Base-by-base conservation (phyloP, 2,113 vertebrate species). In the Megaleporinus macrocephalus region DNA sequence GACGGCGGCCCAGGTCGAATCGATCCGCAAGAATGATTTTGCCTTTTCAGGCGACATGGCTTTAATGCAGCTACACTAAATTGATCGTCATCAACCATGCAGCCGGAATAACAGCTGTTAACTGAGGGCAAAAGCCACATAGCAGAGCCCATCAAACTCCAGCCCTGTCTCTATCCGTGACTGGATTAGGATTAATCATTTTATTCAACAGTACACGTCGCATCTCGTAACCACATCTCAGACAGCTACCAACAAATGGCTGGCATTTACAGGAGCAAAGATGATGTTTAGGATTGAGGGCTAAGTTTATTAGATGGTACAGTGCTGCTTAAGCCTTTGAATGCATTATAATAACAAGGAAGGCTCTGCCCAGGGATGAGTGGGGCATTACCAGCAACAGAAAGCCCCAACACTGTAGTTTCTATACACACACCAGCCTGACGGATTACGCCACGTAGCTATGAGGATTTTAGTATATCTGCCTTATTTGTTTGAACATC, bases 11-110 rank as follows among this genome's bases (percentile, higher is more conserved):
- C 33, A 49, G 71, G 55, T 76, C 70, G 22, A 79, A 85, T 83
- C 76, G 27, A 85, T 85, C 76, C 66, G 72, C 55, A 70, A 33
- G 29, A 85, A 73, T 78, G 61, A 81, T 85, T 81, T 78, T n/a
- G 36, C 24, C 74, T 74, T 85, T 81, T 78, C 27, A 62, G 16
- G 61, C 47, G 22, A 53, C 53, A 30, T 55, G 75, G 80, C 76
- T 83, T 68, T 80, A 80, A 85, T 83, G 76, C 80, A 79, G 80
- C 80, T 85, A 47, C 69, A 76, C 70, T 57, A n/a, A 74, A 79
- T 73, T 79, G 63, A 75, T 81, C 70, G 55, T 26, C 27, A 47
- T 27, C 15, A 72, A 72, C 59, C 57, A 22, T 20, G 24, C 30
- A 78, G 26, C 47, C 0, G 9, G 47, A 73, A 63, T 55, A 68